phyloP scores from a whole-genome alignment of 2,888 invertebrate genomes.

The Luperina nickerlii region DNA sequence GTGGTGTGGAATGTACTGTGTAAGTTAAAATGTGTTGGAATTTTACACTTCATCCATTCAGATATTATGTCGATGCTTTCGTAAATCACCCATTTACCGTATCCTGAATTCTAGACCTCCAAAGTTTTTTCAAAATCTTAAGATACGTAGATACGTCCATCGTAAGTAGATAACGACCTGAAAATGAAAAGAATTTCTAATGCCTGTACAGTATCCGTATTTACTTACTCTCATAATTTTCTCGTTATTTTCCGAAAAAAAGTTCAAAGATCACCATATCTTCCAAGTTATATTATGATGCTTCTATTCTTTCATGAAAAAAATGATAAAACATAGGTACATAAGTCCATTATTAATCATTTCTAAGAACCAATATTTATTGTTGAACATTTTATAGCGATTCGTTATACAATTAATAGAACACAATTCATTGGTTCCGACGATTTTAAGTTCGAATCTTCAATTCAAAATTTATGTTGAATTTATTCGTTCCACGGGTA shows the following conservation, averaged over 20 bases:
- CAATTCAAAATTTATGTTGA: conserved; percentile 50
- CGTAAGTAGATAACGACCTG: background rate
- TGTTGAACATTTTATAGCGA: conserved; percentile 63
- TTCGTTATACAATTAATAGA: conserved; percentile 67
- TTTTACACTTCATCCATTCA: background rate
- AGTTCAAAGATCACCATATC: background rate
- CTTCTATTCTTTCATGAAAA: conserved; percentile 44
- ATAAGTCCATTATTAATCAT: conserved; percentile 60
- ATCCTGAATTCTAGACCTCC: background rate
- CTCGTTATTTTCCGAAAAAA: background rate
- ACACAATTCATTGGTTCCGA: conserved; percentile 74
- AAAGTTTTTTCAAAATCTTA: background rate
- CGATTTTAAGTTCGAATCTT: conserved; percentile 63
- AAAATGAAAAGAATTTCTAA: background rate
- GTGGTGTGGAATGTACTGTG: background rate
- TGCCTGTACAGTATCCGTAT: background rate
- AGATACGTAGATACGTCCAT: background rate
- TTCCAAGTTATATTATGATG: conserved; percentile 13
- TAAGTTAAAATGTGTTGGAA: background rate
- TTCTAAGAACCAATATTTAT: conserved; percentile 73
- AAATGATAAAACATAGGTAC: conserved; percentile 37
- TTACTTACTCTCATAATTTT: background rate
- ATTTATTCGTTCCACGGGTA: conserved; percentile 52
- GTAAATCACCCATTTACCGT: background rate
- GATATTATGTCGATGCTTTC: background rate